phyloP scores from a whole-genome alignment of 92 coral and sea anemone genomes.

The Ricordea florida region DNA sequence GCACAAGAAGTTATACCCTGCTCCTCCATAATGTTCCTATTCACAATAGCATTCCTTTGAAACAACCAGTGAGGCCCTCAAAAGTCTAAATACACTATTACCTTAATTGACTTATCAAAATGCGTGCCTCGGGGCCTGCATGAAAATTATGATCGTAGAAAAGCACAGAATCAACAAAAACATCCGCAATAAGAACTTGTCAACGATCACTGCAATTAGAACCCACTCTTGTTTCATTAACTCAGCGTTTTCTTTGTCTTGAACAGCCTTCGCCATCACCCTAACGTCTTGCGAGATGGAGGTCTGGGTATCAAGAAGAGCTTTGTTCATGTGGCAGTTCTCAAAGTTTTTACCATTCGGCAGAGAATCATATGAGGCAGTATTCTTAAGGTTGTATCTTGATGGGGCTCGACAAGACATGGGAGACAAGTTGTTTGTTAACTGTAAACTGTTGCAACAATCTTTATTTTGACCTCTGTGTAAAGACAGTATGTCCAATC shows the following conservation, averaged over 20 bases:
- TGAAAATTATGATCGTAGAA: conserved; percentile 64
- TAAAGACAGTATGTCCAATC: no score
- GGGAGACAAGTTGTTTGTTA: no score
- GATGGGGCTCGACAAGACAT: no score
- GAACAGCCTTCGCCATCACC: conserved; percentile 61
- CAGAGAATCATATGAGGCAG: no score
- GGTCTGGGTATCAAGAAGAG: conserved; percentile 23
- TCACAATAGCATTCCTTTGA: neutral
- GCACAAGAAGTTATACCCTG: neutral
- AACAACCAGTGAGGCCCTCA: neutral
- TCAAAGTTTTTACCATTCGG: no score
- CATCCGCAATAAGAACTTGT: conserved; percentile 81
- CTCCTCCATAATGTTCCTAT: neutral
- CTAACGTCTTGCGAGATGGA: conserved; percentile 45
- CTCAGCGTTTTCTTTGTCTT: conserved; percentile 72
- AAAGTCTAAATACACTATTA: neutral
- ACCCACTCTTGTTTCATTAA: conserved; percentile 78
- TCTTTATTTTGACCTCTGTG: no score
- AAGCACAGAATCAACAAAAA: conserved; percentile 59
- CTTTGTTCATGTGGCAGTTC: conserved; percentile 6
- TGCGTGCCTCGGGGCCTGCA: conserved; percentile 76
- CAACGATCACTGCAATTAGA: conserved; percentile 74
- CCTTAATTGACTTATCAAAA: neutral
- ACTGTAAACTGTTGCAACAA: no score
- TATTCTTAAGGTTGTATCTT: no score